Evolutionary conservation across 2,113 vertebrate species (phyloP), one percentile per base, ranked within the genome.

Genomic region (Murina feae): DNA sequence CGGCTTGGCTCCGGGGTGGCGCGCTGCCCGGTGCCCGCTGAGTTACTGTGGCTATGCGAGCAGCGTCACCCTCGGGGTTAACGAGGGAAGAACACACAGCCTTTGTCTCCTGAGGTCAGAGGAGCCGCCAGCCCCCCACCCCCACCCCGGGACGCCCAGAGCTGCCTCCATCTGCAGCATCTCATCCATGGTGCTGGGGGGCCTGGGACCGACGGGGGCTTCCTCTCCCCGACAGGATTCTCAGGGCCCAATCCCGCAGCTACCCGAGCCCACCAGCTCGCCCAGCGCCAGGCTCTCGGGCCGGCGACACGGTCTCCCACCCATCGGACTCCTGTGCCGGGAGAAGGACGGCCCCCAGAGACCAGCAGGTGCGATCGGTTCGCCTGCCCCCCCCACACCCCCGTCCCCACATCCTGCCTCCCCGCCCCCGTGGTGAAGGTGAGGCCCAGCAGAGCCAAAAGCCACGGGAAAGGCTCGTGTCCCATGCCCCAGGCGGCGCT

Each of bases 171-270:
- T 49, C 4, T 8, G 4, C n/a, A 53, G 51, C 16, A n/a, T n/a
- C n/a, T n/a, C n/a, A n/a, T 44, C 88, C 85, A 68, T 63, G 42
- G 16, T 35, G 39, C 21, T 71, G 81, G 75, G 44, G 76, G 76
- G 30, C 28, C 55, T 13, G 76, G 68, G 71, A 55, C 78, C 32
- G n/a, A 32, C 49, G 30, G 44, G 74, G 78, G 96, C 85, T 90
- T n/a, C 66, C n/a, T 47, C 68, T 88, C 82, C 86, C 49, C 37
- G 92, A 94, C 81, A 84, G 71, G n/a, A 71, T 87, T 96, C 60
- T 42, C 53, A 14, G 55, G 42, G 21, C 49, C 76, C 5, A 91
- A 63, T 74, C 42, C 87, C 71, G 71, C 79, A 53, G 90, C 63
- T 44, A 75, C 72, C 86, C 53, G 13, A 68, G 69, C 55, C 49